Evolutionary conservation across 1,140 invertebrate genomes (phyloP).

Genomic region (Tetragnatha versicolor): DNA sequence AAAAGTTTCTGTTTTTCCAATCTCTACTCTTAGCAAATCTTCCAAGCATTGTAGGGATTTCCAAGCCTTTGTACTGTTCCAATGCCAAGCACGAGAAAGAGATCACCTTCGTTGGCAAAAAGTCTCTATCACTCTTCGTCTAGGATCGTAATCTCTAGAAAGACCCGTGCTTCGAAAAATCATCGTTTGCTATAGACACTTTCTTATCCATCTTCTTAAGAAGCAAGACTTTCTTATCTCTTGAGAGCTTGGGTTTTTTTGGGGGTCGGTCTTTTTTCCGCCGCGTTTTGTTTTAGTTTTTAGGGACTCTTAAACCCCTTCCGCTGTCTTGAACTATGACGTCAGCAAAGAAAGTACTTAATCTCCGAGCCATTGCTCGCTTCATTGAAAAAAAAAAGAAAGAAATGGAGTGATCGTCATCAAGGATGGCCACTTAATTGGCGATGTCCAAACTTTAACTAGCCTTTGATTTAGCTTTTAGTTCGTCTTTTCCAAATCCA

Average conservation of each 20-base stretch:
- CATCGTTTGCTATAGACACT: conserved; percentile 51
- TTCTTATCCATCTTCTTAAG: conserved; percentile 50
- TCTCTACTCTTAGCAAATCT: no score
- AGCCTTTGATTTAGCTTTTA: neutral
- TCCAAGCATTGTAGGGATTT: no score
- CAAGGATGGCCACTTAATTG: neutral
- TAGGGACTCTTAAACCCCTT: conserved; percentile 44
- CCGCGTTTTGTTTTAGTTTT: conserved; percentile 46
- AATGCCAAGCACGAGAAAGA: no score
- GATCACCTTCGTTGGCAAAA: no score
- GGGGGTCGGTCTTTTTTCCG: neutral
- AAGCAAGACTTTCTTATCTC: conserved; percentile 48
- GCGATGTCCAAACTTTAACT: neutral
- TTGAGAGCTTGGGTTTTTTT: conserved; percentile 40
- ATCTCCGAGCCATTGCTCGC: conserved; percentile 15
- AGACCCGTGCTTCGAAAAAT: conserved; percentile 43
- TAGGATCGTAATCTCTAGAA: conserved; percentile 45
- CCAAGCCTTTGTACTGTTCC: no score
- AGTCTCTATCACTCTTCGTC: conserved; percentile 42
- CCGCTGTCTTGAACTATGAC: conserved; percentile 36
- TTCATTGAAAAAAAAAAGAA: conserved; percentile 8
- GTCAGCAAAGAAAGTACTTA: conserved; percentile 34
- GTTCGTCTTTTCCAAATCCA: neutral
- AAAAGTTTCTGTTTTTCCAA: no score
- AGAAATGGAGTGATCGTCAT: conserved; percentile 1